Percentiles rank a stretch among this genome's conserved stretches.
Evolutionary conservation across 1,140 invertebrate genomes (phyloP).

Genomic region (Stegodyphus mimosarum): DNA sequence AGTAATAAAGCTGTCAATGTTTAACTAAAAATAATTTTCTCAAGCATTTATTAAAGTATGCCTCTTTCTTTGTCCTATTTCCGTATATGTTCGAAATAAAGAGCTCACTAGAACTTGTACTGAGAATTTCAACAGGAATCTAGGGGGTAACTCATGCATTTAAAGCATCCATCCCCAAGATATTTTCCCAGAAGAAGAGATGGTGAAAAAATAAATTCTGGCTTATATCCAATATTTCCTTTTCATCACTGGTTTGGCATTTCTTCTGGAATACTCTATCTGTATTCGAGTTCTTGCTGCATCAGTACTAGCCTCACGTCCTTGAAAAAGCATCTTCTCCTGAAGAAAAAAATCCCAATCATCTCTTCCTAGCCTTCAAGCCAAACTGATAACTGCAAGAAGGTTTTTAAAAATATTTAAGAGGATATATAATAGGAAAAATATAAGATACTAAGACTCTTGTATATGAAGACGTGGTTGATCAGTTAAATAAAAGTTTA

Average conservation of each 20-base stretch:
- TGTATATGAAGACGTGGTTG: too few relatives aligned
- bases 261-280: background rate
- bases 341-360: conserved; percentile 1
- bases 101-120: too few relatives aligned
- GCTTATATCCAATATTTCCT: conserved; percentile 40
- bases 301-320: conserved; percentile 35
- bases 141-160: conserved; percentile 20
- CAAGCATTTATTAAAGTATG: too few relatives aligned
- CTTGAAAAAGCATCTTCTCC: conserved; percentile 4
- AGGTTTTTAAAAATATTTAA: background rate
- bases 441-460: too few relatives aligned
- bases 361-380: background rate
- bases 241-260: conserved; percentile 9
- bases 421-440: too few relatives aligned
- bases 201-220: conserved; percentile 31
- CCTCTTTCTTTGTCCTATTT: too few relatives aligned
- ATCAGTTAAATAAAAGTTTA: too few relatives aligned
- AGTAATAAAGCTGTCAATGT: too few relatives aligned
- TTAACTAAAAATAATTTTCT: too few relatives aligned
- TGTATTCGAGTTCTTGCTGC: conserved; percentile 26
- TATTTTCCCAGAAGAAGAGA: background rate
- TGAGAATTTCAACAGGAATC: too few relatives aligned
- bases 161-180: conserved; percentile 23
- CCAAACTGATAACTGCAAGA: background rate
- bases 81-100: too few relatives aligned